phyloP scores from a whole-genome alignment of 2,113 vertebrate genomes.

The Oxyura jamaicensis region DNA sequence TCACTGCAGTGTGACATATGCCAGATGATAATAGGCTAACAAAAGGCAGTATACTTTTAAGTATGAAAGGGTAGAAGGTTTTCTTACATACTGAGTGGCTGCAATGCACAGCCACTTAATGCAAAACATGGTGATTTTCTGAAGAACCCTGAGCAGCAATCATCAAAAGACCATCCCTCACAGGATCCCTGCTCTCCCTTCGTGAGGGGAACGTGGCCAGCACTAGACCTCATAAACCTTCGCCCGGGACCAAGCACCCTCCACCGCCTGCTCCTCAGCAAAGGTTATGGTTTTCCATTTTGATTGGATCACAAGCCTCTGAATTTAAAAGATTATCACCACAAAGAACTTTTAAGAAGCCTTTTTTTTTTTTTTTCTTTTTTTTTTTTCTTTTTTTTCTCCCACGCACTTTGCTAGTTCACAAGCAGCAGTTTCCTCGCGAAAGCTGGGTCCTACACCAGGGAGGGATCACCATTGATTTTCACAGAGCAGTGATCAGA shows the following conservation, averaged over 20 bases:
- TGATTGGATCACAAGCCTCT: background rate
- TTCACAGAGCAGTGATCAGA: background rate
- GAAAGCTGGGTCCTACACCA: background rate
- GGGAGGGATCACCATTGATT: background rate
- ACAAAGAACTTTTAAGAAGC: background rate
- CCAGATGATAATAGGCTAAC: background rate
- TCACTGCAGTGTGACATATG: background rate
- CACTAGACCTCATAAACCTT: background rate
- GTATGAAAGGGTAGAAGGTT: background rate
- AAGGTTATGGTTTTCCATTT: conserved; percentile 36
- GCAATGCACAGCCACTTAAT: background rate
- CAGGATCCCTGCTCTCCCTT: background rate
- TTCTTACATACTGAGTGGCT: background rate
- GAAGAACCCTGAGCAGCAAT: background rate
- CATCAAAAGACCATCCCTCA: conserved; percentile 2
- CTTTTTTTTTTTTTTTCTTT: too few species aligned
- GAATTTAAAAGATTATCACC: background rate
- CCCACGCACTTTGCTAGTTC: background rate
- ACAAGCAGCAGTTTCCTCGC: background rate
- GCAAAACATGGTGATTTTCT: conserved; percentile 20
- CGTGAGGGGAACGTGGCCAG: conserved; percentile 22
- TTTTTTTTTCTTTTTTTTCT: background rate
- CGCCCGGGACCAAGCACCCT: background rate
- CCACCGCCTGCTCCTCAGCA: background rate
- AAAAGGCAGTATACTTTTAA: background rate